Percentiles rank a stretch among this genome's conserved stretches.
These are phyloP conservation scores for Aphis craccivora DNA, from an alignment of 1,140 invertebrate species.

Conservation along the genomic window DNA sequence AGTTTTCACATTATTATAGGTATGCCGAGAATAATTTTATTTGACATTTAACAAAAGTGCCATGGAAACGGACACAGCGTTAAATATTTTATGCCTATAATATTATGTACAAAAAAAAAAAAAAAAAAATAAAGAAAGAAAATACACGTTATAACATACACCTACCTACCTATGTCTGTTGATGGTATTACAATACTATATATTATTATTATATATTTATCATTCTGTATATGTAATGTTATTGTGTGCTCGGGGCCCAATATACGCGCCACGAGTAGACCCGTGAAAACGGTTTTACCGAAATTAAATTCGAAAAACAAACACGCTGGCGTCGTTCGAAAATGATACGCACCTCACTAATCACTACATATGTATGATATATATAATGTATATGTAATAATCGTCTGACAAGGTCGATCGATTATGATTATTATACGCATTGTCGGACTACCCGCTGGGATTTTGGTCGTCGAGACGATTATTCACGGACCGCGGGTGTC, in stretches of 20 bases:
- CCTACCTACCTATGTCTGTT: background rate
- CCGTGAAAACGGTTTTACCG: conserved; percentile 24
- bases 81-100: background rate
- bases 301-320: background rate
- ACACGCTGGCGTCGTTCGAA: background rate
- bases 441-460: conserved; percentile 24
- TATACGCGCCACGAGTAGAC: background rate
- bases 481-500: conserved; percentile 54
- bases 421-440: conserved; percentile 49
- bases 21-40: background rate
- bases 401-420: conserved; percentile 46
- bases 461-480: conserved; percentile 30
- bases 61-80: too few relatives aligned
- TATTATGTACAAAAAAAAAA: background rate
- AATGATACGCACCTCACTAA: background rate
- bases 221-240: background rate
- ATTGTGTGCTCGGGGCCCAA: background rate
- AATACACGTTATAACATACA: background rate
- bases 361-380: background rate
- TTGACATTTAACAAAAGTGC: background rate
- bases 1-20: background rate
- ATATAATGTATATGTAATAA: background rate
- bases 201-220: background rate
- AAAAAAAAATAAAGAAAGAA: background rate
- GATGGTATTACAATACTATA: background rate